Conservation (phyloP, 2,888 invertebrate species). For the Pediacus dermestoides region DNA sequence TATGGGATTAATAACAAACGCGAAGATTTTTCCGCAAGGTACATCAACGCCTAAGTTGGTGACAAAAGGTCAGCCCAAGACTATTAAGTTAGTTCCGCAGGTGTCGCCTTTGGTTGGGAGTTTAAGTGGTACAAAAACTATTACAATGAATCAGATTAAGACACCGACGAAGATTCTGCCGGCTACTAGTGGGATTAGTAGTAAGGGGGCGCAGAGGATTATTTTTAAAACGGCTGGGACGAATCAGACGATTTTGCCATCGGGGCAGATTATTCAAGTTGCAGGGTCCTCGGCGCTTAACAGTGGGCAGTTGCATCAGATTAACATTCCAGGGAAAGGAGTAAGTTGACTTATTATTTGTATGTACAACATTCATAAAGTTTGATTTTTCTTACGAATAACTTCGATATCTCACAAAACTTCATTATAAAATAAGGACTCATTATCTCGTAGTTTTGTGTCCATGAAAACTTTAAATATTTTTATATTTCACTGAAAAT, state of each 20-base stretch:
- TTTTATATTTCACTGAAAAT: too few species aligned
- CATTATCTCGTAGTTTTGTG: too few species aligned
- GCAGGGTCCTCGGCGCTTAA: slow-evolving; percentile 47
- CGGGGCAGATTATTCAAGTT: slow-evolving; percentile 45
- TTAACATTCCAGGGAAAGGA: slow-evolving; percentile 69
- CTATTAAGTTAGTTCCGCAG: slow-evolving; percentile 45
- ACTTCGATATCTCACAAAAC: too few species aligned
- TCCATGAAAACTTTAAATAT: too few species aligned
- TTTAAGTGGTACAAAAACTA: slow-evolving; percentile 42
- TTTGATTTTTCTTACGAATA: too few species aligned
- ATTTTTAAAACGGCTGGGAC: slow-evolving; percentile 50
- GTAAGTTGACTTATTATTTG: too few species aligned
- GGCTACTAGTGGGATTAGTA: slow-evolving; percentile 46
- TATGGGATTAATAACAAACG: slow-evolving; percentile 56
- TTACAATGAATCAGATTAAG: slow-evolving; percentile 53
- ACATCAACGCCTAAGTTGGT: slow-evolving; percentile 48
- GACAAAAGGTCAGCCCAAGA: slow-evolving; percentile 34
- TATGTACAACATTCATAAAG: too few species aligned
- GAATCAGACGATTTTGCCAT: slow-evolving; percentile 48
- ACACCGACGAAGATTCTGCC: slow-evolving; percentile 70
- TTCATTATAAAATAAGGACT: too few species aligned
- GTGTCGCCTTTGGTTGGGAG: slow-evolving; percentile 34
- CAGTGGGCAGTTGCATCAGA: slow-evolving; percentile 61
- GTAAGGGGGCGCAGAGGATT: slow-evolving; percentile 53
- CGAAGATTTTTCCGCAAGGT: slow-evolving; percentile 49